Base-by-base conservation (phyloP, 2,888 invertebrate species). In the Callyntrura guangdongensis region DNA sequence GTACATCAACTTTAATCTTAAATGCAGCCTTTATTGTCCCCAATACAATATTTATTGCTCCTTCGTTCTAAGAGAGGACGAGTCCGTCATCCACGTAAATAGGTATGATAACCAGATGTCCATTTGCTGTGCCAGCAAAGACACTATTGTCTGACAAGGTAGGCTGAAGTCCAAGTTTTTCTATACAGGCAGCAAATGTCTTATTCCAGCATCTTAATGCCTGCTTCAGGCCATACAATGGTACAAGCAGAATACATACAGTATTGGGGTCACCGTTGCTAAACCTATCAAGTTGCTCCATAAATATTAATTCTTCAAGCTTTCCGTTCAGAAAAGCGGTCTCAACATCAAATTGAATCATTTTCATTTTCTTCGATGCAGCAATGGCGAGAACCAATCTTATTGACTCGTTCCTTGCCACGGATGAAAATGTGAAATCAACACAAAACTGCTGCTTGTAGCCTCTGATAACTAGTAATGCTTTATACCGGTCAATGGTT, bases 211-310 rank as follows among this genome's bases (percentile, higher is more conserved):
- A 86, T 14, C 92, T 11, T 12, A 91, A 91, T 3, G 93, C 81
- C 79, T 94, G 92, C 56, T 91, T 91, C 0, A 94, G 88, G 1
- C 93, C 93, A 81, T 94, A 94, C 5, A 94, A n/a, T 17, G 89
- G 84, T 61, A 87, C 91, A 1, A 81, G 8, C 9, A 94, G 82
- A 85, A 74, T 86, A 72, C 92, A 93, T 0, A 94, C 92, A 17
- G 20, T 1, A 0, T 77, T 82, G 20, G 12, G n/a, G n/a, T n/a
- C 25, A 9, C 72, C 45, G 12, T 72, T 59, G 17, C 82, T 72
- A 56, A 89, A 93, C 5, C 91, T 89, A 14, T 91, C 92, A 27
- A 93, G 94, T 59, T 94, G 94, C 47, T 94, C 89, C 94, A 94
- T 94, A 67, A 94, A 94, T 14, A 95, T 94, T 6, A 79, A 74